Conservation (phyloP, 2,113 vertebrate species). For the Globicephala melas region DNA sequence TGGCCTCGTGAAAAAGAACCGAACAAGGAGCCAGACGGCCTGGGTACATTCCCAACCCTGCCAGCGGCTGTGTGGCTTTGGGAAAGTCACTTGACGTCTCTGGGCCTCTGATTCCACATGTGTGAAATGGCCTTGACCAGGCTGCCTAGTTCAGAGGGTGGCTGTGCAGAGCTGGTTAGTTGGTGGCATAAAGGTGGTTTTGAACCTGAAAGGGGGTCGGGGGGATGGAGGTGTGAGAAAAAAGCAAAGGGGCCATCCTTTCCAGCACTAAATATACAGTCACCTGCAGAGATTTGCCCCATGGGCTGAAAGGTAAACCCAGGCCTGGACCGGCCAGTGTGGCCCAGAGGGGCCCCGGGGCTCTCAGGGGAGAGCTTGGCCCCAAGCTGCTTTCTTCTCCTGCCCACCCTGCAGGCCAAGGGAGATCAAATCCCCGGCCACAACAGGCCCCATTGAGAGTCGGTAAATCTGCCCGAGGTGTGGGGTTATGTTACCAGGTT, state of each 20-base stretch:
- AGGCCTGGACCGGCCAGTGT: background rate
- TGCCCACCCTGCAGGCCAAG: background rate
- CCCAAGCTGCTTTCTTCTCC: constrained; percentile 49
- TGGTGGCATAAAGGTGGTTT: too few relatives aligned
- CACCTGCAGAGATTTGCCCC: background rate
- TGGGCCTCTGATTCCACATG: background rate
- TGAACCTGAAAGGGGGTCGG: too few relatives aligned
- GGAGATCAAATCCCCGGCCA: constrained; percentile 59
- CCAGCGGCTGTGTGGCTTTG: background rate
- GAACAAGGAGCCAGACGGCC: background rate
- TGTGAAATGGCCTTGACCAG: background rate
- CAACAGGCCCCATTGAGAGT: constrained; percentile 61
- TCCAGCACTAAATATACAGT: background rate
- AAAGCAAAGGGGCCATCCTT: background rate
- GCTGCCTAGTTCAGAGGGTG: background rate
- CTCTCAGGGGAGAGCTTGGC: constrained; percentile 29
- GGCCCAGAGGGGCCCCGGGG: background rate
- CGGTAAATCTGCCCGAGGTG: background rate
- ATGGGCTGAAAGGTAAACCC: background rate
- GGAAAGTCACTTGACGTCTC: background rate
- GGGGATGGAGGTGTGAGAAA: background rate
- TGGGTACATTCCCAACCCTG: background rate
- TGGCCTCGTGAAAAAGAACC: background rate
- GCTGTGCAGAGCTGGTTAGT: background rate
- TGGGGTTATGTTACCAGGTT: constrained; percentile 54